A percentile compares a stretch with the other conserved stretches of the same genome.
Conservation (phyloP, 1,140 invertebrate species). For the Caenorhabditis tropicalis region DNA sequence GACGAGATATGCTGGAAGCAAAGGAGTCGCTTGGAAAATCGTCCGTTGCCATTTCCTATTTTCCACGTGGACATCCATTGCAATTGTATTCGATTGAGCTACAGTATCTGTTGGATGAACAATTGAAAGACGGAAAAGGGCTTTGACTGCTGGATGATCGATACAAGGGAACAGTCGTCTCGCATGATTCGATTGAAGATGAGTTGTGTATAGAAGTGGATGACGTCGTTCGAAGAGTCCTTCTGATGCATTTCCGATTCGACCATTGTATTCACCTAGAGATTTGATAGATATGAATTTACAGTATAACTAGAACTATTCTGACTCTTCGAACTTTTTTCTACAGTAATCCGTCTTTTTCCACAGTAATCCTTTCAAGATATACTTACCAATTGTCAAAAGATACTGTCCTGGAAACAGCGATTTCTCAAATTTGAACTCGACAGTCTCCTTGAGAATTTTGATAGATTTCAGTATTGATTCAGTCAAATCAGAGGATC, state of each 20-base stretch:
- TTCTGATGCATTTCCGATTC: constrained; percentile 27
- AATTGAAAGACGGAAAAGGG: constrained; percentile 44
- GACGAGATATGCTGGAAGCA: constrained; percentile 49
- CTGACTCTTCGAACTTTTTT: not conserved
- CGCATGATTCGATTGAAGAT: constrained; percentile 48
- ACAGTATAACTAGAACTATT: too few species aligned
- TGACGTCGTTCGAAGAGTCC: not conserved
- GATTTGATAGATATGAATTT: not conserved
- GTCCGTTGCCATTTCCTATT: constrained; percentile 46
- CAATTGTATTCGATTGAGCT: constrained; percentile 47
- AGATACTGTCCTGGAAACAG: constrained; percentile 45
- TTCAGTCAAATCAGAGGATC: constrained; percentile 6
- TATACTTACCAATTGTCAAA: constrained; percentile 48
- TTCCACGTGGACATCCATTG: constrained; percentile 46
- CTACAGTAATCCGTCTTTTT: not conserved
- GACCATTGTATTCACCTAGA: not conserved
- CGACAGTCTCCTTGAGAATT: constrained; percentile 19
- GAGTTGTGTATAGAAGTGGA: constrained; percentile 37
- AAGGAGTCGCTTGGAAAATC: constrained; percentile 46
- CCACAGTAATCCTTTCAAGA: too few species aligned
- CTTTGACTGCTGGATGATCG: constrained; percentile 47
- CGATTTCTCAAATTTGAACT: constrained; percentile 18
- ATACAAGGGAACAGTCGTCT: constrained; percentile 46
- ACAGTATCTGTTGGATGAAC: constrained; percentile 51
- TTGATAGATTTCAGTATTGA: constrained; percentile 5